phyloP scores from a whole-genome alignment of 2,888 invertebrate genomes.

The Drosophila borealis region DNA sequence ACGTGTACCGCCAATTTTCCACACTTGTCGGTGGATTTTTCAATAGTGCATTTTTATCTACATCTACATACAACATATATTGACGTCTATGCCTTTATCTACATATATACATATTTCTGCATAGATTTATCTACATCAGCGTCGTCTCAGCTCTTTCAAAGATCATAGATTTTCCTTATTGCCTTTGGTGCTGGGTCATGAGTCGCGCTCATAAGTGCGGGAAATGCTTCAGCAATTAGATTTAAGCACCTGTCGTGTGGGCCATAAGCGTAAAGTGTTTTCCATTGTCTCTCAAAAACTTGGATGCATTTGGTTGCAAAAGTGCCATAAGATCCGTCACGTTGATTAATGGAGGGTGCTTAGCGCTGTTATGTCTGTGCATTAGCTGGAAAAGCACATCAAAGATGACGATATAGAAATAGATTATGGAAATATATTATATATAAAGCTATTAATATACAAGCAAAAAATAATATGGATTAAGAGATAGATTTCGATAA shows the following conservation, averaged over 20 bases:
- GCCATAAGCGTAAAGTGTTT: conserved; percentile 25
- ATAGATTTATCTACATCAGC: neutral
- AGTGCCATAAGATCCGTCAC: conserved; percentile 22
- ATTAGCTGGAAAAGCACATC: neutral
- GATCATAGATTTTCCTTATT: neutral
- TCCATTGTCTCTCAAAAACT: conserved; percentile 23
- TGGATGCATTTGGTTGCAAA: conserved; percentile 45
- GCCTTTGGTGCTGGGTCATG: neutral
- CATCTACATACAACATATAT: no score
- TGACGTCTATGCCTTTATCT: neutral
- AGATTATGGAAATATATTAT: neutral
- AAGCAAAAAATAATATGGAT: no score
- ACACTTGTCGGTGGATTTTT: no score
- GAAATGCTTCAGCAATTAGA: conserved; percentile 30
- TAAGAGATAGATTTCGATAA: no score
- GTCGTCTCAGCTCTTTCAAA: neutral
- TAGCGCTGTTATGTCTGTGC: conserved; percentile 2
- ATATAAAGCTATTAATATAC: no score
- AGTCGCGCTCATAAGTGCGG: conserved; percentile 1
- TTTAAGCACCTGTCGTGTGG: conserved; percentile 24
- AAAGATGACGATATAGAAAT: neutral
- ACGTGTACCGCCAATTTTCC: no score
- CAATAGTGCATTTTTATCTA: no score
- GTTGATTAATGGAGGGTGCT: conserved; percentile 25
- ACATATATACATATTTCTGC: neutral